Percentiles rank a stretch among this genome's conserved stretches.
phyloP scores from a whole-genome alignment of 2,888 invertebrate species.

The Rhagonycha lutea region DNA sequence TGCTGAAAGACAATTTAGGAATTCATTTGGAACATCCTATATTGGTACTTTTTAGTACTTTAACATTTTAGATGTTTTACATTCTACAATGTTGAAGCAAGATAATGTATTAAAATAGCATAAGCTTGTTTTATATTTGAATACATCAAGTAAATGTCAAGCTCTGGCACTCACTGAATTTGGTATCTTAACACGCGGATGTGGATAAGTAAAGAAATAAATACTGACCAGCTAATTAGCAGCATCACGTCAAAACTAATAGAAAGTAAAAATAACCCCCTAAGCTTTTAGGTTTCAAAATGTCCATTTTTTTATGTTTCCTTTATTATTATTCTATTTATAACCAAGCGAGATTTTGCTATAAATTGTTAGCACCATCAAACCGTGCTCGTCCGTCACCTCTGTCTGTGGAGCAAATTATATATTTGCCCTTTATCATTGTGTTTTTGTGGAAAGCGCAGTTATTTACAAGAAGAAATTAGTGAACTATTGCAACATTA shows the following conservation, averaged over 20 bases:
- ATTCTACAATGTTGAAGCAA: background rate
- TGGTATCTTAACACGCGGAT: conserved; percentile 1
- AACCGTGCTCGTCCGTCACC: background rate
- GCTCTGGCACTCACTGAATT: conserved; percentile 33
- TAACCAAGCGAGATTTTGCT: background rate
- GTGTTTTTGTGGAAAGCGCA: background rate
- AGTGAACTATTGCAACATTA: background rate
- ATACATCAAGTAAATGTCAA: conserved; percentile 39
- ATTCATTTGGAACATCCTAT: background rate
- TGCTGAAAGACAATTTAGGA: background rate
- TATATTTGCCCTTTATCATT: background rate
- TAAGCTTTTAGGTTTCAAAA: background rate
- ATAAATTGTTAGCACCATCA: background rate
- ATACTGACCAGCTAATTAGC: background rate
- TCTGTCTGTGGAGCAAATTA: background rate
- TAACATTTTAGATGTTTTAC: background rate
- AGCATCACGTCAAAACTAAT: background rate
- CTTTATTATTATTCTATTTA: background rate
- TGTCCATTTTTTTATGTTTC: background rate
- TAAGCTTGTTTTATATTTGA: conserved; percentile 32
- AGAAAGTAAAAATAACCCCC: background rate
- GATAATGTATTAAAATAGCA: conserved; percentile 1
- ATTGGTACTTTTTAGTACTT: background rate
- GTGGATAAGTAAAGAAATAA: background rate
- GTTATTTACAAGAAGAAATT: background rate